A percentile compares a stretch with the other conserved stretches of the same genome.
Evolutionary conservation across 2,113 vertebrate genomes (phyloP).

Genomic region (Alethe castanea): DNA sequence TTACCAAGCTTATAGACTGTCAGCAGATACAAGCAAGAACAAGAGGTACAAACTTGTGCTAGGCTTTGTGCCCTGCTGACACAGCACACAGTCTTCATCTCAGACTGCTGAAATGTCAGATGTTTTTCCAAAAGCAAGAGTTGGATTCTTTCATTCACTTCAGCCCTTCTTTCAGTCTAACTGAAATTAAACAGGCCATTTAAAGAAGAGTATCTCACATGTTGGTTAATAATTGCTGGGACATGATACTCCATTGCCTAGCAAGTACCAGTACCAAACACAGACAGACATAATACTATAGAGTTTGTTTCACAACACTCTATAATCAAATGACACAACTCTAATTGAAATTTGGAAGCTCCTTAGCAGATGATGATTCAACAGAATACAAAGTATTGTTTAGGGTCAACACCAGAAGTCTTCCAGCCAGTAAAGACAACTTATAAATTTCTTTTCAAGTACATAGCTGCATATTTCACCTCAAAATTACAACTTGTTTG

Average conservation of each 20-base stretch:
- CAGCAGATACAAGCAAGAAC: neutral
- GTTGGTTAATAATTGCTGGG: neutral
- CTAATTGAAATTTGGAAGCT: neutral
- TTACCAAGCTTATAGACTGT: neutral
- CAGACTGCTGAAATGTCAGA: neutral
- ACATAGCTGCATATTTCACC: neutral
- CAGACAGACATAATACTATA: neutral
- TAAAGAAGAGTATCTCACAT: neutral
- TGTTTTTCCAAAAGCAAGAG: neutral
- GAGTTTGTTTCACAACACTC: neutral
- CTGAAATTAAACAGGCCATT: neutral
- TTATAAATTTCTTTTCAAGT: neutral
- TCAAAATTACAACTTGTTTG: neutral
- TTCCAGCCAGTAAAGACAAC: neutral
- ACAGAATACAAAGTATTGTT: neutral
- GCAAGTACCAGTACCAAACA: neutral
- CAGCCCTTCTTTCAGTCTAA: neutral
- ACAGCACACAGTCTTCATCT: neutral
- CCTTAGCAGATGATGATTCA: neutral
- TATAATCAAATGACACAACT: neutral
- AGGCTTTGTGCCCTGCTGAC: neutral
- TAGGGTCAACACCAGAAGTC: neutral
- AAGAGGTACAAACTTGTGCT: neutral
- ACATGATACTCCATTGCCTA: neutral
- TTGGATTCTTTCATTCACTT: neutral